Evolutionary conservation across 2,113 vertebrate species (phyloP).

Genomic region (Phyllostomus discolor): DNA sequence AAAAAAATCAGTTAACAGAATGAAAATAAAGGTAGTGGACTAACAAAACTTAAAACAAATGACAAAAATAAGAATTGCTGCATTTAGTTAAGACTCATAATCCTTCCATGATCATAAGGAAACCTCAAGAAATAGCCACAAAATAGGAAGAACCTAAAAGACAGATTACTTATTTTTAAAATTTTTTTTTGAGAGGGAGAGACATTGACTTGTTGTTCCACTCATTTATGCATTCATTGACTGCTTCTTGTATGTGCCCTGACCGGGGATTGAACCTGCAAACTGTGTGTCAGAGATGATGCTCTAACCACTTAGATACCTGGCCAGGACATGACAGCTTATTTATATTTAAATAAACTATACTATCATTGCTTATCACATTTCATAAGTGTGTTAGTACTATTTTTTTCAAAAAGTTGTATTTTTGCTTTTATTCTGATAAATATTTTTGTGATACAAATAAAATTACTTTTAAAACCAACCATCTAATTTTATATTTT

Average conservation of each 20-base stretch:
- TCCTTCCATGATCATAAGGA: background rate
- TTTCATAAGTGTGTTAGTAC: slow-evolving; percentile 28
- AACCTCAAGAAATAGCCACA: background rate
- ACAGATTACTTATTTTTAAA: background rate
- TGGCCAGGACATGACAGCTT: background rate
- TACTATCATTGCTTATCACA: slow-evolving; percentile 28
- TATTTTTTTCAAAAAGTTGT: background rate
- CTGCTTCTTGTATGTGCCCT: too few species aligned
- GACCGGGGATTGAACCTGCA: too few species aligned
- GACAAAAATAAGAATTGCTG: background rate
- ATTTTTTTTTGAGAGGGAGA: too few species aligned
- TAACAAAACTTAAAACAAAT: background rate
- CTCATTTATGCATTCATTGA: too few species aligned
- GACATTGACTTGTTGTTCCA: too few species aligned
- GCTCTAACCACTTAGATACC: too few species aligned
- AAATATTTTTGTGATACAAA: background rate
- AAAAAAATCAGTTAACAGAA: background rate
- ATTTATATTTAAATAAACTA: slow-evolving; percentile 3
- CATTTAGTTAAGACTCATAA: background rate
- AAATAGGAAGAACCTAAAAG: background rate
- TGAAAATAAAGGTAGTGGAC: background rate
- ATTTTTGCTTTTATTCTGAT: slow-evolving; percentile 14
- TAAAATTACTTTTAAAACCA: slow-evolving; percentile 56
- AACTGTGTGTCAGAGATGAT: too few species aligned
- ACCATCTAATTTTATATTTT: slow-evolving; percentile 3